Evolutionary conservation across 2,888 invertebrate genomes (phyloP), one percentile per base, ranked within the genome.

Genomic region (Leptinotarsa peninsularis): DNA sequence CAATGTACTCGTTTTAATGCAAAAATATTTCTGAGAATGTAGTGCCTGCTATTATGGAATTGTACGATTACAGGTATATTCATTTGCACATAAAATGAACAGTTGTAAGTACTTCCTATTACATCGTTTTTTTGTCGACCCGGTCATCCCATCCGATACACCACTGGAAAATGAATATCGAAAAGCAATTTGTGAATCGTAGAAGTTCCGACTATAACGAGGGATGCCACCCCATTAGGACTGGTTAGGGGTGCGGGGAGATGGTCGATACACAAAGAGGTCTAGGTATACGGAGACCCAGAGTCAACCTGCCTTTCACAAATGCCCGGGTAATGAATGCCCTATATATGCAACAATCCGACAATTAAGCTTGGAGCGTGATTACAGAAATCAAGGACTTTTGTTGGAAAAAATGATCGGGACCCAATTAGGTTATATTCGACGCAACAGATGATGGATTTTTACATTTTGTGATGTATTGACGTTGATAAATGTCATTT

Each of bases 131-230:
- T 54, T 14, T 18, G 3, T 58, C 14, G 14, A 58, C 18, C 56
- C 4, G 14, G 3, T 3, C 63, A 33, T 63, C 10, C 17, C 43
- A 5, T 15, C 50, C 21, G 71, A 71, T 67, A 67, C 76, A 74
- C 77, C 74, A 69, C 77, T 77, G 79, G 63, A 33, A 72, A 71
- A 69, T 77, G 75, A 84, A 84, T 87, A 87, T 87, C 84, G 87
- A 86, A 86, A 87, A 87, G 86, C 86, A 87, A 87, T 87, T 87
- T 87, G 87, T 87, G 87, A 87, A 87, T 87, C 86, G 87, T 85
- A 84, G 84, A 86, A 87, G 86, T 86, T 84, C 84, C 84, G 84
- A 81, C 80, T 83, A 80, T 79, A 83, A 84, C 78, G 76, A 81
- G 81, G 84, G 83, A 83, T 83, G 84, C 83, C 80, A 83, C 84